Evolutionary conservation across 2,888 invertebrate genomes (phyloP).

Genomic region (Tipula vernalis): DNA sequence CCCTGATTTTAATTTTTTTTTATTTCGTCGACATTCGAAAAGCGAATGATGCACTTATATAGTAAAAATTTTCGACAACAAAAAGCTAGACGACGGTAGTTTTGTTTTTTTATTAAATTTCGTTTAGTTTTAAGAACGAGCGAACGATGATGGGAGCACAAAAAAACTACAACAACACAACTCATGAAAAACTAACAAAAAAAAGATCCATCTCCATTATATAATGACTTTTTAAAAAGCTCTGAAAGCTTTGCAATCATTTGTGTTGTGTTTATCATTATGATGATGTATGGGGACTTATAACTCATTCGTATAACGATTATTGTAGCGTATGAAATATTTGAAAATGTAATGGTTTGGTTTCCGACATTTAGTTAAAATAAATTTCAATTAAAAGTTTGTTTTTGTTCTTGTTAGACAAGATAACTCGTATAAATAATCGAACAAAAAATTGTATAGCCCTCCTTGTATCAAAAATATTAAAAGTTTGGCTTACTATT

Average conservation of each 20-base stretch:
- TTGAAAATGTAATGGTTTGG: not conserved
- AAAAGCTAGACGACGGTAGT: not conserved
- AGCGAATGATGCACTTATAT: not conserved
- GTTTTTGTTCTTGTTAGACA: not conserved
- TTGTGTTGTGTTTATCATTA: not conserved
- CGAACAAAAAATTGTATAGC: not conserved
- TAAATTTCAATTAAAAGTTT: not conserved
- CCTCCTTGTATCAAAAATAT: too few species aligned
- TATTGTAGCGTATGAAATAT: not conserved
- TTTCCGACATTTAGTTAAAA: not conserved
- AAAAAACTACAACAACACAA: not conserved
- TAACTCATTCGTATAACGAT: not conserved
- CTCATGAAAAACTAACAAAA: not conserved
- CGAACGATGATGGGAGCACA: not conserved
- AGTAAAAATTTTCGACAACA: not conserved
- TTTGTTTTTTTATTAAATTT: not conserved
- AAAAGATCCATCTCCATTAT: not conserved
- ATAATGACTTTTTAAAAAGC: not conserved
- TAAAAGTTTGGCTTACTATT: too few species aligned
- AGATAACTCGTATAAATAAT: not conserved
- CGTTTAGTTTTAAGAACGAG: not conserved
- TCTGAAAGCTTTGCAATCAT: not conserved
- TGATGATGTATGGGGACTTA: not conserved
- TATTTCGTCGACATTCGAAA: not conserved
- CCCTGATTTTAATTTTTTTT: not conserved